Base-by-base conservation (phyloP, 1,140 invertebrate genomes). In the Frieseomelitta varia region DNA sequence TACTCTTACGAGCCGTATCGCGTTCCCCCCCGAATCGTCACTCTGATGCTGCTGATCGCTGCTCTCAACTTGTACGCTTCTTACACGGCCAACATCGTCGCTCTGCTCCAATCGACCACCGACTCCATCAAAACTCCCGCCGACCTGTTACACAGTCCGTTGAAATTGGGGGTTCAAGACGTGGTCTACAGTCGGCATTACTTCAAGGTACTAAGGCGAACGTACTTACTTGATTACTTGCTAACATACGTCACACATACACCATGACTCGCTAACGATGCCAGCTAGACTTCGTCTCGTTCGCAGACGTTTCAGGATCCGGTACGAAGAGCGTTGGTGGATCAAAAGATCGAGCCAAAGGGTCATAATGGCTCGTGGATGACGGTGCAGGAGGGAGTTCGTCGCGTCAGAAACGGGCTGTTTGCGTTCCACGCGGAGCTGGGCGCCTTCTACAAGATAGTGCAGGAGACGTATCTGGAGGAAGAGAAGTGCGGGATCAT, bases 401-500 rank as follows among this genome's bases (percentile, higher is more conserved):
- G 94, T 76, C 93, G 92, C 85, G 93, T 97, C 65, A 93, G 94
- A 87, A 93, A 95, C 81, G 96, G 96, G 79, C 87, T 96, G 10
- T 97, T 97, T 82, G 96, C 96, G 24, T 97, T 97, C 84, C 96
- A 97, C 87, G 96, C 96, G 92, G 96, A 96, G 90, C 93, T 92
- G 3, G 96, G 96, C 4, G 92, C 95, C 0, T 95, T 96, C 0
- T 97, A 97, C 90, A 96, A 96, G 89, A 91, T 96, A 51, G 95
- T 97, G 21, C 95, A 96, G 63, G 96, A 96, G 91, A 96, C 95
- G 79, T 97, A 96, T 87, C 90, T 94, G 11, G 96, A 97, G 92
- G 95, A 96, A 6, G 96, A 97, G 91, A 97, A 97, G 92, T 97
- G 96, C 90, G 96, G 96, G 1, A 91, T 97, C 2, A 94, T 95